Conservation (phyloP, 2,797 vertebrate species). For the Huso huso region DNA sequence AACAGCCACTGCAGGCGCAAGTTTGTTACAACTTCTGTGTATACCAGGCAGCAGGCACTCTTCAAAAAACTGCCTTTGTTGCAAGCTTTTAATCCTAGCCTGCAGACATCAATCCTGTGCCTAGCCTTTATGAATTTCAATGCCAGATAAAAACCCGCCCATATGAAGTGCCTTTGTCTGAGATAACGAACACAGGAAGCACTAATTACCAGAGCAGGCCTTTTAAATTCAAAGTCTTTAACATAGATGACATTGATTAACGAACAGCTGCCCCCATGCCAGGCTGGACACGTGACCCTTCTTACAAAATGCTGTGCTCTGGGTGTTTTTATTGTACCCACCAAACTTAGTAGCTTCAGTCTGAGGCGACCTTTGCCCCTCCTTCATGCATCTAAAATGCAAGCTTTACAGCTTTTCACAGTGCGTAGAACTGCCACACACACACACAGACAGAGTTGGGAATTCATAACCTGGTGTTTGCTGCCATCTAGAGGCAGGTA, state of each 20-base stretch:
- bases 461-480: slow-evolving; percentile 17
- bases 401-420: neutral
- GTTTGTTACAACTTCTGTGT: no score
- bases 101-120: no score
- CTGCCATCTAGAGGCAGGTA: slow-evolving; percentile 25
- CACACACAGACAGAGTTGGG: no score
- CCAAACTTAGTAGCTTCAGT: neutral
- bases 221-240: neutral
- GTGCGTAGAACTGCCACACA: no score
- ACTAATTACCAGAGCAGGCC: neutral
- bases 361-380: neutral
- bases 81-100: no score
- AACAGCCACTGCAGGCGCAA: no score
- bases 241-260: neutral
- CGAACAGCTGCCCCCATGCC: neutral
- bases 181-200: no score
- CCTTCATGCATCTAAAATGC: neutral
- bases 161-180: no score
- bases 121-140: no score
- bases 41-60: no score
- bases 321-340: neutral
- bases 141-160: no score
- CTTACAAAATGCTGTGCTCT: neutral
- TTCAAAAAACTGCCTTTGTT: no score
- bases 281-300: neutral